Evolutionary conservation across 2,113 vertebrate species (phyloP).

Genomic region (Melanerpes aurifrons): DNA sequence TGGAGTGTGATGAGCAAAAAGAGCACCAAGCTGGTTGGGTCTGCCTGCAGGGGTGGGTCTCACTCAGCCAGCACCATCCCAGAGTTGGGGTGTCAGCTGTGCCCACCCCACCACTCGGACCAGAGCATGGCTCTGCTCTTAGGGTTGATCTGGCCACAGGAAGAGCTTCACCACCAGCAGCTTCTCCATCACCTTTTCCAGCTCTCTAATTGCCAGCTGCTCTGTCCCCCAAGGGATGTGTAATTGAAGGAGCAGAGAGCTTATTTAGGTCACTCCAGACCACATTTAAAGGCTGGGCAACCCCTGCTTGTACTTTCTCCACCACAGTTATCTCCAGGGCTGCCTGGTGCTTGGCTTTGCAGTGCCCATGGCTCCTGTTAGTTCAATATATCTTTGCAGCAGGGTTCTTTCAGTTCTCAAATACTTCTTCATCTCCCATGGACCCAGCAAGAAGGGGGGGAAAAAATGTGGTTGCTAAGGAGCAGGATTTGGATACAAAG

Average conservation of each 20-base stretch:
- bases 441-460: constrained; percentile 5
- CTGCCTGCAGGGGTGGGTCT: not conserved
- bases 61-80: not conserved
- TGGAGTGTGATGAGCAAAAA: not conserved
- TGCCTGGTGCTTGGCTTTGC: not conserved
- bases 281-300: not conserved
- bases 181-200: not conserved
- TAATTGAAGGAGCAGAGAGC: not conserved
- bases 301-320: not conserved
- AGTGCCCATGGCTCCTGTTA: not conserved
- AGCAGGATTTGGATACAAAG: constrained; percentile 62
- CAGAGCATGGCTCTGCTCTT: fast-evolving
- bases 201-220: not conserved
- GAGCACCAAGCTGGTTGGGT: not conserved
- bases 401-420: constrained; percentile 31
- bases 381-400: constrained; percentile 13
- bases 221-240: not conserved
- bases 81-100: not conserved
- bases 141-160: not conserved
- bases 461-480: constrained; percentile 63
- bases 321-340: not conserved
- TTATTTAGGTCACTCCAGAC: constrained; percentile 36
- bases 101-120: not conserved
- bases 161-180: not conserved
- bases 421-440: constrained; percentile 47